Conservation (phyloP, 1,140 invertebrate species). For the Atta texana region DNA sequence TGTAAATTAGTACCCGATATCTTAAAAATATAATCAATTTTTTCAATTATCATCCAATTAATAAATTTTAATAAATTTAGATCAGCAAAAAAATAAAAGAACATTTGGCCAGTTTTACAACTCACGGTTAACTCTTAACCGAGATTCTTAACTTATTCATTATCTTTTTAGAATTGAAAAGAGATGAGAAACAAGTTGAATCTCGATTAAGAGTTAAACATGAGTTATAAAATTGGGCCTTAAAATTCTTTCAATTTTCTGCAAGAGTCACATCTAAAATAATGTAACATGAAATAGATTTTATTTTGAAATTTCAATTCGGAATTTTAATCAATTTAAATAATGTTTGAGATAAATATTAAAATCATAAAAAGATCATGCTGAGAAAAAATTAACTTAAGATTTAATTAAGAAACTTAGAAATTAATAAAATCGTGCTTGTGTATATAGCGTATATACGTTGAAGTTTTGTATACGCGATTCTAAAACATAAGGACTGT, state of each 20-base stretch:
- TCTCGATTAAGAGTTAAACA: too few species aligned
- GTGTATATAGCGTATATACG: background rate
- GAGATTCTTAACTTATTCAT: too few species aligned
- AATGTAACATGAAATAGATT: background rate
- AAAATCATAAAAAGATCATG: background rate
- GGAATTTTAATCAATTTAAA: background rate
- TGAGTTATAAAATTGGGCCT: too few species aligned
- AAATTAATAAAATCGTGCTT: background rate
- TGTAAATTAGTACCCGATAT: background rate
- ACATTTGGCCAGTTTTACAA: background rate
- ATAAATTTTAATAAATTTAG: background rate
- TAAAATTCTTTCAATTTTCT: background rate
- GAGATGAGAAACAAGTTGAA: too few species aligned
- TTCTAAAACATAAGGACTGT: slow-evolving; percentile 1
- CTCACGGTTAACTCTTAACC: too few species aligned
- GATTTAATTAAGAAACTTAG: background rate
- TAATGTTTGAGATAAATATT: background rate
- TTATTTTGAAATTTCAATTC: slow-evolving; percentile 3
- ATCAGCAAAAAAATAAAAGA: background rate
- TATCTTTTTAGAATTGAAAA: too few species aligned
- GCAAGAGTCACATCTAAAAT: background rate
- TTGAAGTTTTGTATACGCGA: background rate
- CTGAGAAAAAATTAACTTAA: background rate
- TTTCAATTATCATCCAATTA: background rate
- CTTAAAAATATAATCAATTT: background rate